phyloP scores from a whole-genome alignment of 2,113 vertebrate species.

The Nothobranchius kuhntae region DNA sequence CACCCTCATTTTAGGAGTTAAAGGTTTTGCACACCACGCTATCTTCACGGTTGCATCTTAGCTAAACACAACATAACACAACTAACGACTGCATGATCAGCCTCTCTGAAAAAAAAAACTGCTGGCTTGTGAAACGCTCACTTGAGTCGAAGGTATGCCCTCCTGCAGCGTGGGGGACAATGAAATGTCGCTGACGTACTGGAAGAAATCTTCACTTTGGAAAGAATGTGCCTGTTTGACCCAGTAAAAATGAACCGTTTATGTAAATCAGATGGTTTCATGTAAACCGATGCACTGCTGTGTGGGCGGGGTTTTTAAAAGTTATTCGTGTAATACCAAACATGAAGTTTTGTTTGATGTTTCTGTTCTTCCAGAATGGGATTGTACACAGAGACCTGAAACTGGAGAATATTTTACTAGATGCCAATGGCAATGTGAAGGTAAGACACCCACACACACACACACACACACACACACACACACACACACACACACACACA shows the following conservation, averaged over 20 bases:
- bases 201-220: conserved; percentile 33
- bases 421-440: conserved; percentile 90
- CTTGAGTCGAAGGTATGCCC: conserved; percentile 69
- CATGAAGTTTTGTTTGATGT: neutral
- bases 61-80: neutral
- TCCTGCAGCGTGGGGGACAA: conserved; percentile 70
- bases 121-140: conserved; percentile 47
- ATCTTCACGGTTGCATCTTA: conserved; percentile 5
- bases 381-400: conserved; percentile 97
- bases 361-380: conserved; percentile 81
- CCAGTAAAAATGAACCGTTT: conserved; percentile 38
- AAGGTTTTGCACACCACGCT: neutral
- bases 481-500: neutral
- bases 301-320: conserved; percentile 4
- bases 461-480: too few relatives aligned
- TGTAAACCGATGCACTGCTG: conserved; percentile 2
- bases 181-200: conserved; percentile 57
- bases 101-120: conserved; percentile 5
- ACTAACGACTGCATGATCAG: neutral
- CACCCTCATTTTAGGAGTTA: neutral
- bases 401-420: conserved; percentile 96
- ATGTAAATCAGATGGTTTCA: conserved; percentile 17
- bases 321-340: neutral
- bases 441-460: conserved; percentile 67
- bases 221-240: conserved; percentile 45